These are phyloP conservation scores for Leontocebus nigricollis DNA, from an alignment of 2,797 vertebrate genomes.

Conservation along the genomic window DNA sequence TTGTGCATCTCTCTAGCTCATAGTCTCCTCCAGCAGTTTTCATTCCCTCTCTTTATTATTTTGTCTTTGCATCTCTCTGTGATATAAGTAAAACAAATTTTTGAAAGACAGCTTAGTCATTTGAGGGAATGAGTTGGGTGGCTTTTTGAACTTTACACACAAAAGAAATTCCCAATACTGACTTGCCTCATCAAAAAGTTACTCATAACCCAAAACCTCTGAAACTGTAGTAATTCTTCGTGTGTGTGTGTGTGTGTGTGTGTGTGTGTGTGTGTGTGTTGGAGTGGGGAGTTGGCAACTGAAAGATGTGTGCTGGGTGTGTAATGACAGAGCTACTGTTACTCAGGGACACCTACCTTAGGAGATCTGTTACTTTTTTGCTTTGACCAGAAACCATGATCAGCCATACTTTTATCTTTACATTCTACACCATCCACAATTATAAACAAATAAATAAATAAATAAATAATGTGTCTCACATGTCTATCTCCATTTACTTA, in stretches of 20 bases:
- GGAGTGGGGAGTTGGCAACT: background rate
- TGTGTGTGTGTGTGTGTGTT: background rate
- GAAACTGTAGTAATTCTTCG: conserved; percentile 37
- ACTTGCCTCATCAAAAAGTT: conserved; percentile 56
- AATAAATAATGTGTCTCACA: background rate
- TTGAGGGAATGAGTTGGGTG: conserved; percentile 6
- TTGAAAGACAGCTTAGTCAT: conserved; percentile 47
- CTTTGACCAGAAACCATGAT: background rate
- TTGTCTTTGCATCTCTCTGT: background rate
- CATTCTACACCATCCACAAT: background rate
- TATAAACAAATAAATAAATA: background rate
- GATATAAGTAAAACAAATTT: conserved; percentile 54
- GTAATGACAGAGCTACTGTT: background rate
- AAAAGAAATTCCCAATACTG: conserved; percentile 6
- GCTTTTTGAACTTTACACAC: conserved; percentile 51
- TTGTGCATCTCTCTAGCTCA: background rate
- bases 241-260: background rate
- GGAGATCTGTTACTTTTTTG: background rate
- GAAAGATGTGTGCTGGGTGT: background rate
- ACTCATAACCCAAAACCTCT: background rate
- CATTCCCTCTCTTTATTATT: background rate
- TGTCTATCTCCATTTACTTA: background rate
- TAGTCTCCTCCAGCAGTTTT: background rate
- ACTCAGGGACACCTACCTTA: background rate
- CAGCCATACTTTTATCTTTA: background rate